These are phyloP conservation scores for Dicaeum eximium DNA, from an alignment of 2,113 vertebrate genomes.

Conservation along the genomic window DNA sequence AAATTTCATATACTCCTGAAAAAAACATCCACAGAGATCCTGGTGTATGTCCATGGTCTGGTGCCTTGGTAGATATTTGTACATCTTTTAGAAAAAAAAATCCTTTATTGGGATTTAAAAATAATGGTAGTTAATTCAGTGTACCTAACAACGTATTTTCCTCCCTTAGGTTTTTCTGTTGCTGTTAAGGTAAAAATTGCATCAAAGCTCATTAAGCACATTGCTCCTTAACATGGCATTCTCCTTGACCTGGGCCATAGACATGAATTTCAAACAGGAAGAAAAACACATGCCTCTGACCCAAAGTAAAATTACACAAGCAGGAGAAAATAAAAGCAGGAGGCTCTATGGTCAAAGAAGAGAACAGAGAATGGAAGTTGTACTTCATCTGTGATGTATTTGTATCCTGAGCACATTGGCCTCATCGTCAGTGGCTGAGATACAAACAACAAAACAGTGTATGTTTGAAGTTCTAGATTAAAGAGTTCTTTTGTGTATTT, in stretches of 20 bases:
- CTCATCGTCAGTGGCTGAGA: neutral
- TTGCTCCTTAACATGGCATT: neutral
- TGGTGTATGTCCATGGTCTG: neutral
- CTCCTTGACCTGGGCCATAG: neutral
- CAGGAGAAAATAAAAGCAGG: neutral
- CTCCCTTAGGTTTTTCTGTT: neutral
- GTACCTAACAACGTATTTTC: neutral
- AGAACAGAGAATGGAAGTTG: neutral
- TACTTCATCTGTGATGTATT: neutral
- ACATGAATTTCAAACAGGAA: neutral
- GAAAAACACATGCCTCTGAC: neutral
- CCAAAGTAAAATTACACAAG: neutral
- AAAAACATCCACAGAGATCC: neutral
- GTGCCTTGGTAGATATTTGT: neutral
- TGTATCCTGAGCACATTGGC: neutral
- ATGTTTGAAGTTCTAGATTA: neutral
- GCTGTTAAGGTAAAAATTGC: neutral
- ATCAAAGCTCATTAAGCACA: neutral
- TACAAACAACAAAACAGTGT: neutral
- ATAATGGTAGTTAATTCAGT: neutral
- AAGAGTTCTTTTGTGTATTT: neutral
- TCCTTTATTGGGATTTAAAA: neutral
- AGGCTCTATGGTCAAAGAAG: neutral
- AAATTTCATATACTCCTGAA: constrained; percentile 24
- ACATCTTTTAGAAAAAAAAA: neutral